phyloP scores from a whole-genome alignment of 2,797 vertebrate species.

The Artibeus jamaicensis region DNA sequence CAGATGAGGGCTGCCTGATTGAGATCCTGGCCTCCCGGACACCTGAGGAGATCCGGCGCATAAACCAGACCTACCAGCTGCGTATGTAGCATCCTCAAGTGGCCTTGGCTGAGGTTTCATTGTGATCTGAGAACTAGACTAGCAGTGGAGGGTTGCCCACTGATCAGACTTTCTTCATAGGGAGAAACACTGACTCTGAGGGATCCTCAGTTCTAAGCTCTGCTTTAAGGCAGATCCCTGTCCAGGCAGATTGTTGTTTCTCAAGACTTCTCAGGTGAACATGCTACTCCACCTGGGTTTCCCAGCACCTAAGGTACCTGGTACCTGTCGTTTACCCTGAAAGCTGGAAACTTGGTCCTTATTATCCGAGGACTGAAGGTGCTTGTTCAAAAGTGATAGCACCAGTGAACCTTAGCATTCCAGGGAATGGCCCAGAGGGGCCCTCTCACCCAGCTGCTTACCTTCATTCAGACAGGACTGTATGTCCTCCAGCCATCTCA shows the following conservation, averaged over 20 bases:
- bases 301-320: background rate
- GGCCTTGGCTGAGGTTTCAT: background rate
- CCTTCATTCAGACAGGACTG: background rate
- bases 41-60: conserved; percentile 85
- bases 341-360: background rate
- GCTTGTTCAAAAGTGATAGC: background rate
- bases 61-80: conserved; percentile 87
- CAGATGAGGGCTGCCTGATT: conserved; percentile 94
- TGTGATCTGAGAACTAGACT: background rate
- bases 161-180: background rate
- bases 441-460: background rate
- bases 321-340: background rate
- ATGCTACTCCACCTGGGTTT: background rate
- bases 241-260: background rate
- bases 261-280: background rate
- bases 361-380: background rate
- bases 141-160: rapidly evolving
- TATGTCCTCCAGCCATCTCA: background rate
- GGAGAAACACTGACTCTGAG: background rate
- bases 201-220: background rate
- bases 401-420: background rate
- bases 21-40: conserved; percentile 94
- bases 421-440: background rate
- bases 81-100: conserved; percentile 78
- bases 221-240: background rate